Evolutionary conservation across 2,888 invertebrate species (phyloP), one percentile per base, ranked within the genome.

Genomic region (Leistus spinibarbis): DNA sequence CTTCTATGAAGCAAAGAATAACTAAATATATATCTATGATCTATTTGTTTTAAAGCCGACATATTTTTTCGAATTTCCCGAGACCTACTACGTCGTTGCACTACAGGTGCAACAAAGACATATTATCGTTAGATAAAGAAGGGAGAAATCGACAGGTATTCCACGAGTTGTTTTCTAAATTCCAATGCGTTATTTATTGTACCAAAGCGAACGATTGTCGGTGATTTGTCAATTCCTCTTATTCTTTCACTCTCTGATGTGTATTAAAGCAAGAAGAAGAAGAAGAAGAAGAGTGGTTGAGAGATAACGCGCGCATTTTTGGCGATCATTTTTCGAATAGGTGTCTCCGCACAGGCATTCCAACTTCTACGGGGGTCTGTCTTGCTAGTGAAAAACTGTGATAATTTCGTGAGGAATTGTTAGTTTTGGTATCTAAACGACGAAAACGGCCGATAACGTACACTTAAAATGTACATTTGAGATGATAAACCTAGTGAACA

Each of bases 41-140:
- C 73, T 73, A 73, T 73, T 73, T 73, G 73, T 67, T 73, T 73
- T 73, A 72, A n/a, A 64, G 67, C 73, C 73, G 82, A 80, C 80
- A 79, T 80, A 80, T 80, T 81, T 79, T 80, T 80, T 78, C 64
- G 63, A 78, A 79, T 78, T 79, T 78, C 79, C 79, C 80, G 82
- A 83, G 83, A 84, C 84, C 84, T 83, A 83, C 83, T 81, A 69
- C 77, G 76, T 71, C 78, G 78, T 78, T 78, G 76, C 78, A 79
- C 79, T 54, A 54, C 2, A 5, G 54, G 20, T 20, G 13, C 19
- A 22, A 60, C 10, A 60, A 22, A 56, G 56, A 56, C n/a, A 20
- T n/a, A n/a, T n/a, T n/a, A n/a, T n/a, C n/a, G 5, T n/a, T 20
- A 22, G 63, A 63, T n/a, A 23, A 23, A 22, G 20, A 23, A 20